Evolutionary conservation across 2,113 vertebrate species (phyloP), one percentile per base, ranked within the genome.

Genomic region (Phalacrocorax pelagicus): DNA sequence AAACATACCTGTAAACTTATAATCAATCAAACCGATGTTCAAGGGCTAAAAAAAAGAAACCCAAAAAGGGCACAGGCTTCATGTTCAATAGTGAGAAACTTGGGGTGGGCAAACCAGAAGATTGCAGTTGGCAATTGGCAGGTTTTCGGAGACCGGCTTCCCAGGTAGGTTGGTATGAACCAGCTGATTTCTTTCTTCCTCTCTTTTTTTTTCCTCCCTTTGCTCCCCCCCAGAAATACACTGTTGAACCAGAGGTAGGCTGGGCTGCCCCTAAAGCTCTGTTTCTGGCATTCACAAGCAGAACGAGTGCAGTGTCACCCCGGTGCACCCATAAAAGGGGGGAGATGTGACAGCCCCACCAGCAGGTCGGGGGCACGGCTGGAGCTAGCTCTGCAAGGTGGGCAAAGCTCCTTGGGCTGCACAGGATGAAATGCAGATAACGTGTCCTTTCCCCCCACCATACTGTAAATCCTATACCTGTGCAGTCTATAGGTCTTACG

Each of bases 1-100:
- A 96, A 97, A 97, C 92, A 94, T 97, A 94, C 78, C 96, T 96
- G 96, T 97, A 97, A 97, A 97, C 91, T 97, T 97, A 95, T 90
- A 95, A 92, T 94, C 86, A 88, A 58, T 63, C 90, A 86, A 88
- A 77, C 38, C 0, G 0, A 46, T 92, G 83, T 81, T 91, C 87
- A 81, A 79, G 86, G 91, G 86, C 90, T 94, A 90, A 86, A 83
- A 92, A 90, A 90, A 79, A 73, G 69, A 93, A 96, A 85, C 44
- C 44, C 81, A 42, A 47, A 96, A 96, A 88, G 81, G 66, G 63
- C 92, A 61, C 32, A 82, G 86, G 83, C 85, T 95, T 91, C 74
- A 44, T 92, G 44, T 78, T 93, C 73, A 92, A 40, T 94, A 96
- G 96, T 84, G 81, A 95, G 89, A 78, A 71, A 83, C 70, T 75